Evolutionary conservation across 2,113 vertebrate genomes (phyloP), one percentile per base, ranked within the genome.

Genomic region (Otolemur garnettii): DNA sequence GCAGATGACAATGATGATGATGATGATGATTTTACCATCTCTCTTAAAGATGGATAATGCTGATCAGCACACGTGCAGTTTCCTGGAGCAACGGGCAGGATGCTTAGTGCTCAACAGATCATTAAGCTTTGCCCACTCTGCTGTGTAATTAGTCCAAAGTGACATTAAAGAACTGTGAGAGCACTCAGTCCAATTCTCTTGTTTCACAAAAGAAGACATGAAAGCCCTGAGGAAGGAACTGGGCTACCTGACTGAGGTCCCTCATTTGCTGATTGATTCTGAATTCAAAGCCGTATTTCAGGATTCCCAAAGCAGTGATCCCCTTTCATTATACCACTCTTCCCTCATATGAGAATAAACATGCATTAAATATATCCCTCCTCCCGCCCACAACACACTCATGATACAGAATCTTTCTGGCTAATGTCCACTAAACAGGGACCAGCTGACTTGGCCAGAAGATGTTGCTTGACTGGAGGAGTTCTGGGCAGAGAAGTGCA

Each of bases 141-240:
- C 62, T 45, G 72, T 87, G 79, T 4, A 15, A 72, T 50, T 42
- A 60, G 62, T 69, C 53, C 22, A 30, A 4, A 2, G 5, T 22
- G 68, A 57, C 62, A 8, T 69, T 50, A 38, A 74, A 55, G 69
- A 66, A 8, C 17, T 7, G 21, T n/a, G 38, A 74, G 81, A 64
- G 24, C 60, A 69, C 69, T 75, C 19, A 30, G 77, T 18, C 57
- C 9, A 5, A 19, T 57, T 77, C 62, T 74, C 59, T 26, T 19
- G 2, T 93, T 97, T 93, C 92, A 53, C n/a, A 84, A 33, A 64
- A 87, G 88, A 95, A 97, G 95, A 97, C 96, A 95, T 30, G 69
- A 3, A 38, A 64, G 38, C 38, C 86, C 17, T 38, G 59, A 96
- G 84, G 45, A 87, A 96, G n/a, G 83, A 94, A 94, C 60, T 50